Conservation (phyloP, 2,888 invertebrate genomes). For the Agrotis exclamationis region DNA sequence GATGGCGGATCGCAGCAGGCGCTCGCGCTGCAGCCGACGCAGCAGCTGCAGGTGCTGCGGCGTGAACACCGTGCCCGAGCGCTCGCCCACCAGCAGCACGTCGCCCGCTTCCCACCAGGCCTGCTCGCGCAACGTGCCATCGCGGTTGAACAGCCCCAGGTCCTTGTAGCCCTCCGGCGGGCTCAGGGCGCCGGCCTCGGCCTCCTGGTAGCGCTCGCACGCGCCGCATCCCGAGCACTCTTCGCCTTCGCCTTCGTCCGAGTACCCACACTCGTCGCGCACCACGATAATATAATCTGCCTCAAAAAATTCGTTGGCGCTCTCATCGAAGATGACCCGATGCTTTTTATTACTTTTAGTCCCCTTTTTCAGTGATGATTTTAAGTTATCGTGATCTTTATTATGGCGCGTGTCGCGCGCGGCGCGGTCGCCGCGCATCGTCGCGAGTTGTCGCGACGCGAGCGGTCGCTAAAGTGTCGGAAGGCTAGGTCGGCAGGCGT, state of each 20-base stretch:
- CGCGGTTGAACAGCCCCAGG: constrained; percentile 92
- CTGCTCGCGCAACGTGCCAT: constrained; percentile 90
- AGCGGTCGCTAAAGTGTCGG: constrained; percentile 79
- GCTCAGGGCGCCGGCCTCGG: constrained; percentile 96
- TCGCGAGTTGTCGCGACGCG: constrained; percentile 83
- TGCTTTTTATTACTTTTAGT: constrained; percentile 94
- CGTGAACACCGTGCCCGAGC: constrained; percentile 92
- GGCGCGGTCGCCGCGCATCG: constrained; percentile 89
- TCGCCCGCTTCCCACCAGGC: constrained; percentile 91
- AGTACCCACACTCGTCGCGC: constrained; percentile 95
- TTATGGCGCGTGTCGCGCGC: constrained; percentile 91
- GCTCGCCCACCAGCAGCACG: constrained; percentile 90
- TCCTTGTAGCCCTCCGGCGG: constrained; percentile 98
- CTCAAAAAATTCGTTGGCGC: constrained; percentile 97
- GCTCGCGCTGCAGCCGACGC: constrained; percentile 92
- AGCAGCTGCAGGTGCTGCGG: constrained; percentile 93
- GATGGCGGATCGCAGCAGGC: constrained; percentile 90
- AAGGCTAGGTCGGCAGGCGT: constrained; percentile 48
- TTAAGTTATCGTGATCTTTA: constrained; percentile 92
- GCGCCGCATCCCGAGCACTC: constrained; percentile 92
- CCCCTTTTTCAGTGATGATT: constrained; percentile 95
- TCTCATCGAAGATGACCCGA: constrained; percentile 97
- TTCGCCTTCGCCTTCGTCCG: constrained; percentile 95
- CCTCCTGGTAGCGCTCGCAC: constrained; percentile 92
- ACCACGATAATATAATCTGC: constrained; percentile 98